Base-by-base conservation (phyloP, 2,113 vertebrate genomes). In the Syngnathus typhle region DNA sequence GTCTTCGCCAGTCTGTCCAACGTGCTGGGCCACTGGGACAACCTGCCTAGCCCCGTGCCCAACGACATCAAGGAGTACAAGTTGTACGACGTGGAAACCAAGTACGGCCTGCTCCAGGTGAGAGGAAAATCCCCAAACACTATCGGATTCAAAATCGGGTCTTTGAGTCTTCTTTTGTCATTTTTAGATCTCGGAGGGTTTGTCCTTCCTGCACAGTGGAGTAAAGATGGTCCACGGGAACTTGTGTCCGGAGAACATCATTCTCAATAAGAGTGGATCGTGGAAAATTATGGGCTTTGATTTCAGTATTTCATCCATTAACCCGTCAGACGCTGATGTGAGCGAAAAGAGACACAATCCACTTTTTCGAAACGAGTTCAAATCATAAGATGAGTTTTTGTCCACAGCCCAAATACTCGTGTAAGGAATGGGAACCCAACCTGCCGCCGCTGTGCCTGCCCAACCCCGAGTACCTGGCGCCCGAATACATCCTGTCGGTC, bases 231-330 rank as follows among this genome's bases (percentile, higher is more conserved):
- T 99, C 68, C 97, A 99, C 79, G 93, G 96, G 55, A 99, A 99
- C 86, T 84, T 99, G 82, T 94, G 92, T 82, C 90, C 86, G 69
- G 95, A 98, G 88, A 99, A 99, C 84, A 91, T 99, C 82, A 98
- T 99, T 86, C 89, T 99, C 73, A 99, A 99, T 89, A 99, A 98
- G 85, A 99, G 93, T 51, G 97, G 96, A 71, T 92, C 94, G 16
- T 99, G 97, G 97, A 99, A 99, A 91, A 99, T 99, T 82, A 99
- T 96, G 95, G 97, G 97, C 60, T 99, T 99, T 81, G 97, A 99
- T 89, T 99, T 98, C 88, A 96, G 92, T 84, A 93, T 96, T 81
- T 95, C 95, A 7, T 94, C 96, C 19, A 88, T 76, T 70, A 98
- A 98, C 89, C 93, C 95, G 8, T 94, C 95, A 6, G 95, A 98